These are phyloP conservation scores for Phalera bucephala DNA, from an alignment of 2,888 invertebrate genomes.

Conservation along the genomic window DNA sequence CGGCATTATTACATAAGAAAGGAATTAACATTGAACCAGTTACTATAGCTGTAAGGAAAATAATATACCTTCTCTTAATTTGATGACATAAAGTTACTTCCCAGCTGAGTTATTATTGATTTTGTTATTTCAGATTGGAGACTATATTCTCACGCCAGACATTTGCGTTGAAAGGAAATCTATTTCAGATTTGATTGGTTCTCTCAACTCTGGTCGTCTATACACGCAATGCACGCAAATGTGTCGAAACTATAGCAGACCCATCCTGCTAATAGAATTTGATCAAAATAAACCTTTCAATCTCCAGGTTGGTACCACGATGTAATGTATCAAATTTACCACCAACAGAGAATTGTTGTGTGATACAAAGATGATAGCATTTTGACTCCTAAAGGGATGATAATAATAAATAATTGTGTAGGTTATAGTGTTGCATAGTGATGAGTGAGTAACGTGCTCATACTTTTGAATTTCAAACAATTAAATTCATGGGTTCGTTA, in stretches of 20 bases:
- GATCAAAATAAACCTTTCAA: conserved; percentile 96
- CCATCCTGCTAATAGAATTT: conserved; percentile 97
- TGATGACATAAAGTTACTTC: no score
- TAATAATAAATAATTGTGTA: no score
- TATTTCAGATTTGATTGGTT: conserved; percentile 97
- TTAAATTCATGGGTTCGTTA: no score
- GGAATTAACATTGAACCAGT: conserved; percentile 93
- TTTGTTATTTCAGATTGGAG: conserved; percentile 92
- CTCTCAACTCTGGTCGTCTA: conserved; percentile 95
- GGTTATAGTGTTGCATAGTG: no score
- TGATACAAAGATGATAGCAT: no score
- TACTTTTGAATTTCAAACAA: no score
- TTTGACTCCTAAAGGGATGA: no score
- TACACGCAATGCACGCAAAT: conserved; percentile 98
- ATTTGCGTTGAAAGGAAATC: conserved; percentile 99
- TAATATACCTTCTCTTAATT: no score
- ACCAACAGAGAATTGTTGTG: no score
- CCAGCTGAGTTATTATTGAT: no score
- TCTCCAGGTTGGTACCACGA: conserved; percentile 85
- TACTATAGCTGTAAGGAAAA: conserved; percentile 57
- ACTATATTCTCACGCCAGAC: conserved; percentile 98
- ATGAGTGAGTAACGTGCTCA: no score
- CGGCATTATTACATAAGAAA: conserved; percentile 95
- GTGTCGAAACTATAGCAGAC: conserved; percentile 93
- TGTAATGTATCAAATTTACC: no score